Base-by-base conservation (phyloP, 2,113 vertebrate species). In the Arenaria interpres region DNA sequence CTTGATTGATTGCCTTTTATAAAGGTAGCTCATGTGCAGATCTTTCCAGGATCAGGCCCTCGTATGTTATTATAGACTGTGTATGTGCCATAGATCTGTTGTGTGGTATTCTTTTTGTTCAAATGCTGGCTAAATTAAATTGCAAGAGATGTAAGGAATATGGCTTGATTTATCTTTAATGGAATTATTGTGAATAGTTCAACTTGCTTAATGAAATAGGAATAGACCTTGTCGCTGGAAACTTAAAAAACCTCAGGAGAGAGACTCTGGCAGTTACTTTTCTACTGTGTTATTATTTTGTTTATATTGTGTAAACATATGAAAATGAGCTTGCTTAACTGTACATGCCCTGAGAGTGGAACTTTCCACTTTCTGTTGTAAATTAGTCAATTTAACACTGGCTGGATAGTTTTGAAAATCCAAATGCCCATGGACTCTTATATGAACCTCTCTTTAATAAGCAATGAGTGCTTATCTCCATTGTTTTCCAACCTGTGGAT, bases 161-260 rank as follows among this genome's bases (percentile, higher is more conserved):
- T 23, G 39, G n/a, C 39, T 86, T 89, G 17, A 56, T 81, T 74
- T 86, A 37, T 84, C 17, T 83, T 86, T 85, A 77, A 91, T 45
- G 87, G 66, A 82, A 18, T 73, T 93, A 37, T 50, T 84, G n/a
- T 68, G 73, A 76, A 69, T 92, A 35, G 45, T 84, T 95, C 12
- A 59, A 35, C 28, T 89, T 30, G 20, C 37, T 78, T 63, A 81
- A 57, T 76, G 77, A 78, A 32, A 60, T 41, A 79, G 62, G 48
- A 60, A 41, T 27, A 97, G 83, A 66, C 51, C n/a, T 85, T 73
- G 53, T 64, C 79, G 64, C 45, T 95, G 80, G 69, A 92, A 97
- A 78, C 39, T 83, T 73, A 30, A 22, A 71, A 45, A 94, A 67
- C 16, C 35, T 94, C 59, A 56, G 23, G 69, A 68, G 86, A 88